A percentile compares a stretch with the other conserved stretches of the same genome.
phyloP scores from a whole-genome alignment of 2,888 invertebrate species.

The Stenotaenia linearis region DNA sequence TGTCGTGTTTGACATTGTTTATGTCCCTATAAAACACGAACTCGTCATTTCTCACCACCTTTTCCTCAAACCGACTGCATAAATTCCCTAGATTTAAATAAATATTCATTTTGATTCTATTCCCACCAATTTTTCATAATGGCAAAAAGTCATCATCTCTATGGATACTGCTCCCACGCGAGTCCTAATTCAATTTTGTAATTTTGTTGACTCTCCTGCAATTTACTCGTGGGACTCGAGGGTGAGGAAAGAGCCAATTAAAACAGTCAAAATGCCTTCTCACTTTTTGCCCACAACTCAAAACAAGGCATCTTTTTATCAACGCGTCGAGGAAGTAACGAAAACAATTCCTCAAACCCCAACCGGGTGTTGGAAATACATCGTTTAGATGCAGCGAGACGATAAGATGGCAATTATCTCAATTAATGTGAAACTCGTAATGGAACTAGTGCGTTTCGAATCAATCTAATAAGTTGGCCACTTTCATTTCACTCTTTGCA shows the following conservation, averaged over 20 bases:
- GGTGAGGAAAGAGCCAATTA: slow-evolving; percentile 21
- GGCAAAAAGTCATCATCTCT: not conserved
- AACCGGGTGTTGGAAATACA: not conserved
- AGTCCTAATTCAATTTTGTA: slow-evolving; percentile 17
- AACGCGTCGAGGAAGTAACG: not conserved
- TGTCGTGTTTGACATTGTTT: too few species aligned
- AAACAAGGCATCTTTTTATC: not conserved
- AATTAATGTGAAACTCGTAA: slow-evolving; percentile 7
- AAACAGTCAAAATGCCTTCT: not conserved
- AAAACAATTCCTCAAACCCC: not conserved
- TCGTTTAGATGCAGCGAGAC: not conserved
- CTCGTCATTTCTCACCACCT: too few species aligned
- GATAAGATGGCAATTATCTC: slow-evolving; percentile 14
- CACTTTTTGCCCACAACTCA: not conserved
- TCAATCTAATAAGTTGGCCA: slow-evolving; percentile 23
- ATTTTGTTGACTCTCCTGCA: not conserved
- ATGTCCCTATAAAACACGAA: too few species aligned
- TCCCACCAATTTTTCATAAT: not conserved
- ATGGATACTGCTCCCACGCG: not conserved
- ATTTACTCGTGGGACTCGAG: not conserved
- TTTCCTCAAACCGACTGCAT: too few species aligned
- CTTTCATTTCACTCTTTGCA: not conserved
- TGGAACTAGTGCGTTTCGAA: not conserved
- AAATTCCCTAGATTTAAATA: not conserved
- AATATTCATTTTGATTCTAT: not conserved